phyloP scores from a whole-genome alignment of 2,113 vertebrate genomes.

The Rostratula benghalensis region DNA sequence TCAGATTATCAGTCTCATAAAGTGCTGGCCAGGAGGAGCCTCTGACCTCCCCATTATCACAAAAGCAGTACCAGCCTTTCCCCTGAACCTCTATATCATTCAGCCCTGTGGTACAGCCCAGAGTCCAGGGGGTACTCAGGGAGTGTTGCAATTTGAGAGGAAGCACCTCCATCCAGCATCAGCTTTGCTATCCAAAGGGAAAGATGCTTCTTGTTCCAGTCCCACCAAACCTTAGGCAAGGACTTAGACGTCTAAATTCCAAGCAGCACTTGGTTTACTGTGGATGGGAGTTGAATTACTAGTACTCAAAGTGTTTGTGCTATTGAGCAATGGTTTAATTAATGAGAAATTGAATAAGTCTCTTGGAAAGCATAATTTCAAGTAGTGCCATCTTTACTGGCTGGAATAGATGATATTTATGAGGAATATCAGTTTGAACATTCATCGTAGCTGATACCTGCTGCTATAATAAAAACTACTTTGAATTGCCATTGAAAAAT shows the following conservation, averaged over 20 bases:
- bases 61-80: not conserved
- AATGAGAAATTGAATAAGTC: not conserved
- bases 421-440: not conserved
- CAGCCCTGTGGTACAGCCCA: not conserved
- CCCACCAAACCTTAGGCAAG: not conserved
- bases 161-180: not conserved
- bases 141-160: not conserved
- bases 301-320: not conserved
- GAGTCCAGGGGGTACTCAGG: too few species aligned
- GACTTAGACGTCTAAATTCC: not conserved
- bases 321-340: not conserved
- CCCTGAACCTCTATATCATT: fast-evolving
- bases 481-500: not conserved
- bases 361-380: not conserved
- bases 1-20: not conserved
- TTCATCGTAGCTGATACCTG: not conserved
- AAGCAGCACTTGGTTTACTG: not conserved
- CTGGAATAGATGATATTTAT: not conserved
- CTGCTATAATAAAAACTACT: not conserved
- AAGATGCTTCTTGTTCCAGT: not conserved
- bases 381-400: not conserved
- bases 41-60: not conserved
- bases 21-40: not conserved
- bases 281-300: not conserved
- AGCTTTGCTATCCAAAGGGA: not conserved